Evolutionary conservation across 2,113 vertebrate species (phyloP), one percentile per base, ranked within the genome.

Genomic region (Leptobrachium leishanense): DNA sequence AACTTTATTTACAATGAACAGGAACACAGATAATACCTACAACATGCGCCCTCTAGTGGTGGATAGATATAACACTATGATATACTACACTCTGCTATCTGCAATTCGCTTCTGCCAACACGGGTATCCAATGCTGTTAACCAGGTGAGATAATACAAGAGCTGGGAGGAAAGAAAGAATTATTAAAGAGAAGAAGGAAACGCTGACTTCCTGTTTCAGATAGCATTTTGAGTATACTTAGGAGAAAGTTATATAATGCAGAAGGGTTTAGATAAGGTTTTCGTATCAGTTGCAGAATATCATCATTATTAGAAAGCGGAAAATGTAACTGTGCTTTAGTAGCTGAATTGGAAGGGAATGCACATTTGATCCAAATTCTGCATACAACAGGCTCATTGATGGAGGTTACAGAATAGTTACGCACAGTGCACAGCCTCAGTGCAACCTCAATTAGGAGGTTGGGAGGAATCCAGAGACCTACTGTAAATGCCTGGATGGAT

Each of bases 341-440:
- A 39, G 20, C 41, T 50, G 6, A 43, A 20, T 50, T 31, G 67
- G 74, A 57, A 46, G 76, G 41, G 78, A 75, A 39, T 54, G 67
- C 43, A 82, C 59, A 81, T 81, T 54, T 75, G 69, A 72, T 83
- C 62, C 81, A 77, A 13, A 63, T 55, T 80, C n/a, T 75, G 75
- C 74, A 78, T 42, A 75, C 71, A 84, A 72, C 66, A 75, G 74
- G 5, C 65, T 77, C 44, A 77, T 40, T 81, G 63, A 82, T 72
- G 63, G 53, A 13, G 43, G 70, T 13, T 13, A n/a, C 43, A 5
- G 63, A 74, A 20, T 31, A 31, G 20, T 31, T 31, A 31, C 20
- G 20, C 20, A 31, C 1, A 31, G 20, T 31, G 20, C 20, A 76
- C 67, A 70, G 76, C 57, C 67, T 71, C 76, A 72, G 20, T 72